A percentile compares a stretch with the other conserved stretches of the same genome.
phyloP scores from a whole-genome alignment of 2,113 vertebrate genomes.

The Zootoca vivipara region DNA sequence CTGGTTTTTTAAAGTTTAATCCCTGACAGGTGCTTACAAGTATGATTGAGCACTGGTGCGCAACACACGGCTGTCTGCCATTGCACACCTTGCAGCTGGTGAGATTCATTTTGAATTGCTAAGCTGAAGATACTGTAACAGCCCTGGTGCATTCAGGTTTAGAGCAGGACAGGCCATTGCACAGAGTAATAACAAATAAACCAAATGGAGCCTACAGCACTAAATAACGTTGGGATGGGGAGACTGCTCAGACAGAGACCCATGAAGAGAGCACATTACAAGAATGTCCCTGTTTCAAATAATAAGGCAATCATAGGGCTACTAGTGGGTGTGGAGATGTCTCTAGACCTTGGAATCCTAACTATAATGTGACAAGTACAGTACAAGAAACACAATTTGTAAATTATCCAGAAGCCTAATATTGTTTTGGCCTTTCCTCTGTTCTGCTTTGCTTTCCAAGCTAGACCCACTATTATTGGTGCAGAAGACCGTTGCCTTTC shows the following conservation, averaged over 20 bases:
- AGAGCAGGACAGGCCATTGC: background rate
- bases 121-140: background rate
- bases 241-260: background rate
- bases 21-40: no score
- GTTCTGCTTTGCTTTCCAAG: constrained; percentile 48
- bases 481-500: background rate
- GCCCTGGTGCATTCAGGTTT: background rate
- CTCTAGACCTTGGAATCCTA: background rate
- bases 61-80: background rate
- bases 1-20: background rate
- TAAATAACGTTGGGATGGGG: background rate
- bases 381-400: background rate
- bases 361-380: background rate
- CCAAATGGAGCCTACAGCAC: background rate
- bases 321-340: background rate
- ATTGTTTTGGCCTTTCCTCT: background rate
- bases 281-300: background rate
- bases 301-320: no score
- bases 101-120: background rate
- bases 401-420: background rate
- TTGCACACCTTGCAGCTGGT: background rate
- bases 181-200: background rate
- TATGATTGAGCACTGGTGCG: background rate
- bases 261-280: background rate
- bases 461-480: background rate